These are phyloP conservation scores for Belgica antarctica DNA, from an alignment of 2,888 invertebrate genomes.

Conservation along the genomic window DNA sequence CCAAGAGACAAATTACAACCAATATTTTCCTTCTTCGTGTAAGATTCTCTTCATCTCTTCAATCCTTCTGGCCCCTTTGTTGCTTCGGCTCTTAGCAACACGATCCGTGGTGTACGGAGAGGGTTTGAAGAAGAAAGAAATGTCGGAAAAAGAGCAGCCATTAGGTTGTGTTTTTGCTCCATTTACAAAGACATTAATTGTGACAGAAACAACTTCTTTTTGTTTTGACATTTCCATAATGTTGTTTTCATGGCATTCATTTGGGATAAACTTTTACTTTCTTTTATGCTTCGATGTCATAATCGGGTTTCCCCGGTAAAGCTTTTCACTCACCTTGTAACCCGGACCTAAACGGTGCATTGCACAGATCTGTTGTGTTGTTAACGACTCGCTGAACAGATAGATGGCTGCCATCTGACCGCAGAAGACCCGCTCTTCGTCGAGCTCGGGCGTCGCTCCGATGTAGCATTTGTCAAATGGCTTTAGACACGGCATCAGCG, in stretches of 20 bases:
- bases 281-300: not conserved
- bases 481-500: conserved; percentile 63
- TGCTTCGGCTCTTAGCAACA: too few species aligned
- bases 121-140: too few species aligned
- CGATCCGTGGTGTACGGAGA: too few species aligned
- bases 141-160: conserved; percentile 17
- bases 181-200: conserved; percentile 43
- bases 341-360: conserved; percentile 98
- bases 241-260: conserved; percentile 19
- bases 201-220: conserved; percentile 44
- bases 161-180: conserved; percentile 23
- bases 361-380: conserved; percentile 96
- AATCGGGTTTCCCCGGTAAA: not conserved
- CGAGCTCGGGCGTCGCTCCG: conserved; percentile 94
- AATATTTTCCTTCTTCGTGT: too few species aligned
- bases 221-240: conserved; percentile 39
- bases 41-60: too few species aligned
- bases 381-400: conserved; percentile 95
- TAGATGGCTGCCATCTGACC: conserved; percentile 99
- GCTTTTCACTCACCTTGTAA: conserved; percentile 77
- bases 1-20: too few species aligned
- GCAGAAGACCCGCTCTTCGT: conserved; percentile 96
- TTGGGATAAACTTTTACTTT: not conserved
- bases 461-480: conserved; percentile 99
- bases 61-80: too few species aligned